Evolutionary conservation across 2,888 invertebrate genomes (phyloP).

Genomic region (Nebria salina): DNA sequence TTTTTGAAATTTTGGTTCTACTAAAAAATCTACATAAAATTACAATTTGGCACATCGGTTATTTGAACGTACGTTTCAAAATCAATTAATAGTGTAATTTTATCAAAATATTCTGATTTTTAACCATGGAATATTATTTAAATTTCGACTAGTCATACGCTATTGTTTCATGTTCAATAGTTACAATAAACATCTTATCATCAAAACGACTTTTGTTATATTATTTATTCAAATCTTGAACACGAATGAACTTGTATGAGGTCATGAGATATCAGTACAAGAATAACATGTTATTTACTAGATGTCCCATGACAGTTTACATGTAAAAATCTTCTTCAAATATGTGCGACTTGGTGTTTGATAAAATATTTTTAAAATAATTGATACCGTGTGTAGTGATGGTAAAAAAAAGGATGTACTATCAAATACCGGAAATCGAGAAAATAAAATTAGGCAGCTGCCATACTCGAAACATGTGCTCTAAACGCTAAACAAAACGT

Average conservation of each 20-base stretch:
- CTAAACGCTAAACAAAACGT: background rate
- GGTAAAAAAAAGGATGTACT: background rate
- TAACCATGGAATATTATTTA: too few species aligned
- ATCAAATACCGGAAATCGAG: slow-evolving; percentile 15
- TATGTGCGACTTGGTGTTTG: background rate
- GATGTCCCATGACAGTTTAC: background rate
- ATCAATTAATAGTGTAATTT: too few species aligned
- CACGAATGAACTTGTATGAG: background rate
- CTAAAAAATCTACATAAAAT: too few species aligned
- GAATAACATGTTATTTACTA: background rate
- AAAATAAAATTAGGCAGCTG: slow-evolving; percentile 16
- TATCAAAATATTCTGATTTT: too few species aligned
- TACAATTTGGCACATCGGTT: too few species aligned
- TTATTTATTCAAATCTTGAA: background rate
- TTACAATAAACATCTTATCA: background rate
- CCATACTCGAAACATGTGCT: slow-evolving; percentile 14
- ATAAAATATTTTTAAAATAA: background rate
- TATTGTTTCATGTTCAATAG: background rate
- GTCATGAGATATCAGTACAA: background rate
- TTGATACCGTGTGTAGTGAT: background rate
- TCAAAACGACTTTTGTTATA: background rate
- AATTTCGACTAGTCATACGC: too few species aligned
- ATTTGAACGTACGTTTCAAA: too few species aligned
- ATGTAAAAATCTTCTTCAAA: background rate
- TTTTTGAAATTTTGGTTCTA: too few species aligned